Evolutionary conservation across 23 tunicate genomes (phyloP).

Genomic region (Phallusia fumigata): DNA sequence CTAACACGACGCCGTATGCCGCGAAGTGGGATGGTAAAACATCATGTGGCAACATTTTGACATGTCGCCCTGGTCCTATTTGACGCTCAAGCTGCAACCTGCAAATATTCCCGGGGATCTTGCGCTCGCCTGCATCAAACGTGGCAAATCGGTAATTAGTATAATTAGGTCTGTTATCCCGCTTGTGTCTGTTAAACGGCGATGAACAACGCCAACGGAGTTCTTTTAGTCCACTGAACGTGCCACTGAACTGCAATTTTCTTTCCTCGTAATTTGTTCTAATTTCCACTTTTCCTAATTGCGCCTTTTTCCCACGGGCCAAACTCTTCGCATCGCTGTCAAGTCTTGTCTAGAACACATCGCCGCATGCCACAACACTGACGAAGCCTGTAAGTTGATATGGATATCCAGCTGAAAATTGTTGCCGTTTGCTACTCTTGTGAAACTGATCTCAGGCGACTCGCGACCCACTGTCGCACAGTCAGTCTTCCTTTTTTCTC

Average conservation of each 20-base stretch:
- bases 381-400: not conserved
- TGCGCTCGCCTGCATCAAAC: not conserved
- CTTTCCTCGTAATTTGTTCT: not conserved
- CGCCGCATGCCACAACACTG: too few relatives aligned
- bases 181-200: not conserved
- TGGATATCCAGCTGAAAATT: not conserved
- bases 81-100: not conserved
- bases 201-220: not conserved
- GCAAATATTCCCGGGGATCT: not conserved
- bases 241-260: not conserved
- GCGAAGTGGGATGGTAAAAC: not conserved
- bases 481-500: not conserved
- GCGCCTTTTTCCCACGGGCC: too few relatives aligned
- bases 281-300: not conserved
- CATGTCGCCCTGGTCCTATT: not conserved
- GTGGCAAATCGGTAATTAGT: not conserved
- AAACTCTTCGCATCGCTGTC: too few relatives aligned
- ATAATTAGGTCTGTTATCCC: not conserved
- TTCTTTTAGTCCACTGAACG: not conserved
- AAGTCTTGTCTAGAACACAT: too few relatives aligned
- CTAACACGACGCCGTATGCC: slow-evolving; percentile 7
- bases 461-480: not conserved
- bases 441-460: not conserved
- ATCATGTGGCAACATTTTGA: slow-evolving; percentile 7
- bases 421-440: not conserved